Conservation (phyloP, 2,113 vertebrate species). For the Bolborhynchus lineola region DNA sequence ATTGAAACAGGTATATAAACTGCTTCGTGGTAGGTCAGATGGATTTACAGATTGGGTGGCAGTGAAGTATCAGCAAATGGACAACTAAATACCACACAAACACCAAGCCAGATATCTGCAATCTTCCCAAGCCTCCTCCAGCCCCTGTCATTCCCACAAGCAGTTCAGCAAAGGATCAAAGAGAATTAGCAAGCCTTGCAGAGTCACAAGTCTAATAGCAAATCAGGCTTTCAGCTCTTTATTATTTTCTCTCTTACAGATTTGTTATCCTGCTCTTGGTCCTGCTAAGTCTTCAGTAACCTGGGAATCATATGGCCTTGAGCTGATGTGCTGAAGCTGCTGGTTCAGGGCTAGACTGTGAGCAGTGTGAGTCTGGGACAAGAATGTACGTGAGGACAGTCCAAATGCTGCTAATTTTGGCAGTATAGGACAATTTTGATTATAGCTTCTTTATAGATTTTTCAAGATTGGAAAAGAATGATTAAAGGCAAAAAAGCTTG, state of each 20-base stretch:
- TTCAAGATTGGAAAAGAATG: not conserved
- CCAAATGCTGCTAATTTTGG: not conserved
- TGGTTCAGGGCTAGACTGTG: not conserved
- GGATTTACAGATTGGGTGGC: not conserved
- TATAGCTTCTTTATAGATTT: not conserved
- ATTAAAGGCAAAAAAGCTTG: not conserved
- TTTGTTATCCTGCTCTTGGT: not conserved
- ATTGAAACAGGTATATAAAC: not conserved
- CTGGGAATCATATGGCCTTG: not conserved
- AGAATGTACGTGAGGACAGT: not conserved
- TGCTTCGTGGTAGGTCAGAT: not conserved
- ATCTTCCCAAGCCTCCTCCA: not conserved
- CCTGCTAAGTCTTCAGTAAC: not conserved
- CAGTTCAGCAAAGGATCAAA: not conserved
- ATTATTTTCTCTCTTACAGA: not conserved
- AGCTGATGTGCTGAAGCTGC: not conserved
- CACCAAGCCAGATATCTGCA: not conserved
- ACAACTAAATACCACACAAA: not conserved
- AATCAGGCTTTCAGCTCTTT: not conserved
- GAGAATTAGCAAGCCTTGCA: not conserved
- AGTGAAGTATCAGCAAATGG: not conserved
- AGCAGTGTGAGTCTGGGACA: not conserved
- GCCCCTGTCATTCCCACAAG: not conserved
- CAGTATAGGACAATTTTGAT: not conserved
- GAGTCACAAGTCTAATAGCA: not conserved